Evolutionary conservation across 2,888 invertebrate species (phyloP).

Genomic region (Lysandra coridon): DNA sequence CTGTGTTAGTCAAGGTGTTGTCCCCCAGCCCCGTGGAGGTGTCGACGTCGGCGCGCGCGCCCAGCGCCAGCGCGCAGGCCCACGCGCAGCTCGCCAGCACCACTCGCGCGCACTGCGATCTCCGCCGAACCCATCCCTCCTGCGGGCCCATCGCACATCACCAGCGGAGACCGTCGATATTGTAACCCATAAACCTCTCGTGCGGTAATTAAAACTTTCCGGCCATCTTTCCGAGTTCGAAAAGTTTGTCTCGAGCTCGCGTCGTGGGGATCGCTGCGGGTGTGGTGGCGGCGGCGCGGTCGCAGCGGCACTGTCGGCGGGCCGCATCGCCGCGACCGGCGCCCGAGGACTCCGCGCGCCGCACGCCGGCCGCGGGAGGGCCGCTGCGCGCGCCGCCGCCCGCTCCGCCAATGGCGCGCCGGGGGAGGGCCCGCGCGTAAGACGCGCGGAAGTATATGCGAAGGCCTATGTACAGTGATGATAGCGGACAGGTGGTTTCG

Average conservation of each 20-base stretch:
- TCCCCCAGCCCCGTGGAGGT: slow-evolving; percentile 76
- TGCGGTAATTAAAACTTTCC: slow-evolving; percentile 29
- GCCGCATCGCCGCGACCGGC: slow-evolving; percentile 70
- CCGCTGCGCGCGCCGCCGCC: slow-evolving; percentile 72
- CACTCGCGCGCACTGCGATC: slow-evolving; percentile 48
- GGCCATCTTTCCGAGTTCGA: slow-evolving; percentile 30
- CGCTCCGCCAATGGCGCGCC: slow-evolving; percentile 64
- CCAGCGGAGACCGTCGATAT: slow-evolving; percentile 49
- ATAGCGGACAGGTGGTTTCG: slow-evolving; percentile 80
- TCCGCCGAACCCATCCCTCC: slow-evolving; percentile 46
- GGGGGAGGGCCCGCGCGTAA: slow-evolving; percentile 77
- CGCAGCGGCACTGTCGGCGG: slow-evolving; percentile 67
- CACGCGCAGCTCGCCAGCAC: slow-evolving; percentile 64
- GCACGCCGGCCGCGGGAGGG: slow-evolving; percentile 70
- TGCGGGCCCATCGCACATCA: slow-evolving; percentile 76
- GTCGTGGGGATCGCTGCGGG: slow-evolving; percentile 44
- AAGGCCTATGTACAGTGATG: slow-evolving; percentile 80
- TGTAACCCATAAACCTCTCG: slow-evolving; percentile 40
- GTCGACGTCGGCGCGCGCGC: slow-evolving; percentile 68
- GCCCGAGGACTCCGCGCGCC: slow-evolving; percentile 65
- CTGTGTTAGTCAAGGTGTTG: slow-evolving; percentile 73
- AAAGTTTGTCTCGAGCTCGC: slow-evolving; percentile 37
- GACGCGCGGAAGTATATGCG: slow-evolving; percentile 80
- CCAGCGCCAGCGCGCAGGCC: slow-evolving; percentile 67
- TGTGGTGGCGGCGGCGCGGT: slow-evolving; percentile 56